A percentile compares a stretch with the other conserved stretches of the same genome.
Conservation (phyloP, 2,113 vertebrate genomes). For the Macroglossus sobrinus region DNA sequence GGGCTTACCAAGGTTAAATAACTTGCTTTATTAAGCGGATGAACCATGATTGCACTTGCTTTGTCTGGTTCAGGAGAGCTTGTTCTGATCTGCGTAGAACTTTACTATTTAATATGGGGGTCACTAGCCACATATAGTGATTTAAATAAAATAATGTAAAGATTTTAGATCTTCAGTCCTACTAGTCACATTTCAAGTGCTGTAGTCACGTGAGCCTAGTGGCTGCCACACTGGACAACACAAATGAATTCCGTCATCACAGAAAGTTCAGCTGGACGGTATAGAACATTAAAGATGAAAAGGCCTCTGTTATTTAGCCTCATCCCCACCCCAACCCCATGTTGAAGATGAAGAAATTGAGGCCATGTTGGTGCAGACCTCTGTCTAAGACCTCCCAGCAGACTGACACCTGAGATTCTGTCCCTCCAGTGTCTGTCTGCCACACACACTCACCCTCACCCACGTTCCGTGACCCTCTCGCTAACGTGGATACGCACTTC, state of each 20-base stretch:
- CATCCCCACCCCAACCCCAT: fast-evolving
- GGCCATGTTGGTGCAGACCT: no score
- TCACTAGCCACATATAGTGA: background rate
- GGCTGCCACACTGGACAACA: background rate
- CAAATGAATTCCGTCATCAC: background rate
- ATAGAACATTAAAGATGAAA: background rate
- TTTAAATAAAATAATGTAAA: background rate
- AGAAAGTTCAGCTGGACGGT: background rate
- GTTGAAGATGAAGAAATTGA: background rate
- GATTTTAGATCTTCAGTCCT: background rate
- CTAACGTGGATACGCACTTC: background rate
- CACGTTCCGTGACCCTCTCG: background rate
- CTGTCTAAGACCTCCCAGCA: background rate
- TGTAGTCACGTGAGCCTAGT: background rate
- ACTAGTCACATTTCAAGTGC: background rate
- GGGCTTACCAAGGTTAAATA: background rate
- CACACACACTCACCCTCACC: background rate
- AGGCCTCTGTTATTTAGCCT: background rate
- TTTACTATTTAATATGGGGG: fast-evolving
- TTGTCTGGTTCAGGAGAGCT: background rate
- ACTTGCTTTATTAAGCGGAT: background rate
- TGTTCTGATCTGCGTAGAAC: background rate
- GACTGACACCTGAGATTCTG: background rate
- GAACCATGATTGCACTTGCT: background rate
- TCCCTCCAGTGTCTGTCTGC: background rate